These are phyloP conservation scores for Eurystomus gularis DNA, from an alignment of 2,113 vertebrate genomes.

Conservation along the genomic window DNA sequence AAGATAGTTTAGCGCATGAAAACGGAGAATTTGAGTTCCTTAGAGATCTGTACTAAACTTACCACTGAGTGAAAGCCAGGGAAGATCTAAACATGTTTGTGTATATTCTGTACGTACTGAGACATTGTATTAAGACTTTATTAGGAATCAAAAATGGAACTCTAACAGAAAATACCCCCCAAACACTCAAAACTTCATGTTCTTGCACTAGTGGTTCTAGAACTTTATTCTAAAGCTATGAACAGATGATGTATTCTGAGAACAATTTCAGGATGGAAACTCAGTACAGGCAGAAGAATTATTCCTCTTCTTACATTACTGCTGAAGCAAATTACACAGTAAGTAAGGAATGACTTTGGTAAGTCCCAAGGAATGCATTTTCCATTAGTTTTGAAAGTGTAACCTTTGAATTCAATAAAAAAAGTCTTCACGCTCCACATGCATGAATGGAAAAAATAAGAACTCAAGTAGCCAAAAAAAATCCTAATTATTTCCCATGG, in stretches of 20 bases:
- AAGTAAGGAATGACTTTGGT: slow-evolving; percentile 55
- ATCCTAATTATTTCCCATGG: slow-evolving; percentile 36
- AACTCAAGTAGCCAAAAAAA: slow-evolving; percentile 46
- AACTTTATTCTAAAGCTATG: neutral
- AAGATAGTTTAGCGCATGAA: neutral
- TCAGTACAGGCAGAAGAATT: slow-evolving; percentile 2
- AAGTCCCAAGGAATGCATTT: slow-evolving; percentile 56
- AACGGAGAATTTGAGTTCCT: neutral
- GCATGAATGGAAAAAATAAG: slow-evolving; percentile 60
- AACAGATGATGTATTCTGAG: neutral
- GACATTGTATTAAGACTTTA: neutral
- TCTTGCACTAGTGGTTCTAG: neutral
- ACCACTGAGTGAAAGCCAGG: neutral
- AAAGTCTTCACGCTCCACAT: slow-evolving; percentile 30
- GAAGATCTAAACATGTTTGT: neutral
- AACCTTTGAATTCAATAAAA: slow-evolving; percentile 62
- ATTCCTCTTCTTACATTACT: slow-evolving; percentile 34
- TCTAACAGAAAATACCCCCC: neutral
- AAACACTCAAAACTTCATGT: neutral
- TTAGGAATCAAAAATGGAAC: neutral
- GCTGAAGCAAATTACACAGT: slow-evolving; percentile 48
- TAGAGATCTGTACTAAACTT: neutral
- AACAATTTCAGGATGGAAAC: slow-evolving; percentile 10
- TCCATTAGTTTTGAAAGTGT: slow-evolving; percentile 52
- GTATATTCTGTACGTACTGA: neutral